These are phyloP conservation scores for Rostratula benghalensis DNA, from an alignment of 2,113 vertebrate species.

Conservation along the genomic window DNA sequence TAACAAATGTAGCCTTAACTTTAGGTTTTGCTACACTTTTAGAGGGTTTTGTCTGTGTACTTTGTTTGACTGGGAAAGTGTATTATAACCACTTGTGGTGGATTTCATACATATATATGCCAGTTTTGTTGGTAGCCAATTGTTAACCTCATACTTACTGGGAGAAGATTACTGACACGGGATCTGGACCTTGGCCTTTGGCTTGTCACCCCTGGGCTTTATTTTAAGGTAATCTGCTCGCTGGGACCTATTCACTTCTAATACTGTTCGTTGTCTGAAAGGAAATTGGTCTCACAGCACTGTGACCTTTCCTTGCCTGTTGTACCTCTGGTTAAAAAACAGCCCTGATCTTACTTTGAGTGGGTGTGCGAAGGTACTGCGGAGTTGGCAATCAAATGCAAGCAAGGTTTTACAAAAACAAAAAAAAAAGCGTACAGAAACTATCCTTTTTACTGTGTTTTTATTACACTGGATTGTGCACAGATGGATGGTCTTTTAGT, in stretches of 20 bases:
- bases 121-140: neutral
- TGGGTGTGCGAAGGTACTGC: neutral
- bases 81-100: neutral
- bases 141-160: neutral
- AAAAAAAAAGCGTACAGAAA: neutral
- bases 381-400: neutral
- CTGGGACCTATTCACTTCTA: conserved; percentile 6
- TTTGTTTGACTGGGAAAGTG: neutral
- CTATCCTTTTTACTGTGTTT: neutral
- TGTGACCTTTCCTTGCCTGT: neutral
- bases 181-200: neutral
- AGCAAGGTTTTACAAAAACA: neutral
- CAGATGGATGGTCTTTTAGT: conserved; percentile 37
- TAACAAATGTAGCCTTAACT: neutral
- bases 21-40: neutral
- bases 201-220: neutral
- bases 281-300: neutral
- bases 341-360: neutral
- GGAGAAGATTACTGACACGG: neutral
- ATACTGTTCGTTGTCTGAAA: neutral
- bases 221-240: neutral
- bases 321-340: neutral
- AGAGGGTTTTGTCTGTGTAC: neutral
- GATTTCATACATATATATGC: neutral
- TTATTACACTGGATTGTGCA: conserved; percentile 30